Percentiles rank a stretch among this genome's conserved stretches.
These are phyloP conservation scores for Furnarius figulus DNA, from an alignment of 2,113 vertebrate species.

Conservation along the genomic window DNA sequence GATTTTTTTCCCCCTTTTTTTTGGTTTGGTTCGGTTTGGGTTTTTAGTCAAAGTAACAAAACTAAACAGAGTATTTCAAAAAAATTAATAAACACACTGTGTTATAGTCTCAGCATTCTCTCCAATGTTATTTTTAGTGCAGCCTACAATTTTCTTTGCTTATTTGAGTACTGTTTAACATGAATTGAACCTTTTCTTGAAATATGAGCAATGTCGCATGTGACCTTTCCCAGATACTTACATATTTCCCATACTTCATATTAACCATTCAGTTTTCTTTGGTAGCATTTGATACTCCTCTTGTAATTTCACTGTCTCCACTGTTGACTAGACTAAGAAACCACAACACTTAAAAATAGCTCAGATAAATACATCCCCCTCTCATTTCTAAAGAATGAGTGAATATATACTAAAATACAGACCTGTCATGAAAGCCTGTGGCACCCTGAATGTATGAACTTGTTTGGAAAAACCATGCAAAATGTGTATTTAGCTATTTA, in stretches of 20 bases:
- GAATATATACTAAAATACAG: not conserved
- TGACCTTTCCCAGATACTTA: slow-evolving; percentile 10
- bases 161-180: not conserved
- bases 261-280: not conserved
- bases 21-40: not conserved
- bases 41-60: not conserved
- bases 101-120: not conserved
- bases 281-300: not conserved
- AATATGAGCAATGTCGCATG: not conserved
- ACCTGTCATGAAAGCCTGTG: not conserved
- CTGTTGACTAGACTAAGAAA: not conserved
- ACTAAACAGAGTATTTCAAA: not conserved
- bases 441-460: not conserved
- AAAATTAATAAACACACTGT: not conserved
- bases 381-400: not conserved
- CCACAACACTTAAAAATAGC: not conserved
- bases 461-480: not conserved
- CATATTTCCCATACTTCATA: not conserved
- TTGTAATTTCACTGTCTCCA: not conserved
- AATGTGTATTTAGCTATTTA: not conserved
- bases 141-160: not conserved
- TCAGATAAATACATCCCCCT: not conserved
- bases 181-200: not conserved
- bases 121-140: not conserved
- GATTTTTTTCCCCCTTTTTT: too few species aligned